Evolutionary conservation across 1,140 invertebrate genomes (phyloP).

Genomic region (Drosophila athabasca): DNA sequence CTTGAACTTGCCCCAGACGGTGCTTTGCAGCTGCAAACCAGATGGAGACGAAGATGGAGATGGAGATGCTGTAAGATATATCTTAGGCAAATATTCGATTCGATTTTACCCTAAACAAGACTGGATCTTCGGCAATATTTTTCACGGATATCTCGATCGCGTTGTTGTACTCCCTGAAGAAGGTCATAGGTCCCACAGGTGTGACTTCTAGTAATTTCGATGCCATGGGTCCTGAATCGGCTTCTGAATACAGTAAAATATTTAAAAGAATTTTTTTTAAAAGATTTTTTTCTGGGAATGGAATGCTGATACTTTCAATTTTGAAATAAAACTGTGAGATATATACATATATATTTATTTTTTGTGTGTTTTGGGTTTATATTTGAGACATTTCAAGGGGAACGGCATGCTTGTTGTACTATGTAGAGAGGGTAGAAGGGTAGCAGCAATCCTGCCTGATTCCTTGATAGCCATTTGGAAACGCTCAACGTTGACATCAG

Average conservation of each 20-base stretch:
- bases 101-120: conserved; percentile 38
- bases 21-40: conserved; percentile 21
- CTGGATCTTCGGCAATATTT: conserved; percentile 7
- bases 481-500: no score
- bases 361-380: no score
- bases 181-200: conserved; percentile 14
- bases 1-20: conserved; percentile 27
- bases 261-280: not conserved
- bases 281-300: not conserved
- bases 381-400: no score
- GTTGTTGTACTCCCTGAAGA: not conserved
- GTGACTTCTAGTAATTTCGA: conserved; percentile 9
- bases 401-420: no score
- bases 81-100: no score
- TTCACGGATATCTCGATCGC: not conserved
- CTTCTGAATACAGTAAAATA: not conserved
- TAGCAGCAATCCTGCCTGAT: no score
- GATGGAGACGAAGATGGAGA: no score
- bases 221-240: not conserved
- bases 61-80: no score
- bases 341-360: no score
- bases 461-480: no score
- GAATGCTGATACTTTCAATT: conserved; percentile 1
- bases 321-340: no score
- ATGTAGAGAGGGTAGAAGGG: no score